A percentile compares a stretch with the other conserved stretches of the same genome.
phyloP scores from a whole-genome alignment of 2,888 invertebrate species.

The Tupiocoris notatus region DNA sequence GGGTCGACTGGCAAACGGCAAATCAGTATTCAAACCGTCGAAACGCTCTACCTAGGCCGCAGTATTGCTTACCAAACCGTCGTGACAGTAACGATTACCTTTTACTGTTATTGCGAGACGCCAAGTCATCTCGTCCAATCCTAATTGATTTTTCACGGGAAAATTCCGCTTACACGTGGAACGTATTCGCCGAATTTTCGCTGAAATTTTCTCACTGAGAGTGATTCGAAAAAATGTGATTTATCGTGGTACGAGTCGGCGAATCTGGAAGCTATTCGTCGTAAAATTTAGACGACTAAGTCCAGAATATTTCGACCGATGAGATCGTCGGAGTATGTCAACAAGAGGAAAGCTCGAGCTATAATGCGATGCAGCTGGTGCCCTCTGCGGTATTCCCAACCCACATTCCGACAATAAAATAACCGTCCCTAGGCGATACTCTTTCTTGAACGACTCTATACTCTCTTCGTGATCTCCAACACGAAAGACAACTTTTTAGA shows the following conservation, averaged over 20 bases:
- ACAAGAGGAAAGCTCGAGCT: constrained; percentile 16
- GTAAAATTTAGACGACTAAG: too few relatives aligned
- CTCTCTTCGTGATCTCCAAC: neutral
- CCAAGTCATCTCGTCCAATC: neutral
- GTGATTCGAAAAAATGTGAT: too few relatives aligned
- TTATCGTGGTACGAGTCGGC: too few relatives aligned
- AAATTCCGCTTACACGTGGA: too few relatives aligned
- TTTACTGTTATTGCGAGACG: constrained; percentile 5
- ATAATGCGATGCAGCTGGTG: constrained; percentile 39
- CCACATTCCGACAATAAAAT: constrained; percentile 39
- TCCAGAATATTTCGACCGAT: too few relatives aligned
- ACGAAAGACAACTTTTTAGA: neutral
- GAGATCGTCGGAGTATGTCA: constrained; percentile 25
- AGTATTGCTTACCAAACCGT: constrained; percentile 12
- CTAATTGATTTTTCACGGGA: neutral
- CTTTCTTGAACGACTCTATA: constrained; percentile 25
- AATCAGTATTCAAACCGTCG: constrained; percentile 14
- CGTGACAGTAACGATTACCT: constrained; percentile 8
- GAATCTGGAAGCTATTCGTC: too few relatives aligned
- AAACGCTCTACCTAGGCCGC: neutral
- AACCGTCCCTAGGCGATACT: constrained; percentile 10
- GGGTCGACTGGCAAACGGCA: neutral
- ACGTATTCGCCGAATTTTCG: too few relatives aligned
- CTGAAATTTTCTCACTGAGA: too few relatives aligned
- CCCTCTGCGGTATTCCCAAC: constrained; percentile 36